Base-by-base conservation (phyloP, 2,797 vertebrate genomes). In the Percopsis omiscomaycus region DNA sequence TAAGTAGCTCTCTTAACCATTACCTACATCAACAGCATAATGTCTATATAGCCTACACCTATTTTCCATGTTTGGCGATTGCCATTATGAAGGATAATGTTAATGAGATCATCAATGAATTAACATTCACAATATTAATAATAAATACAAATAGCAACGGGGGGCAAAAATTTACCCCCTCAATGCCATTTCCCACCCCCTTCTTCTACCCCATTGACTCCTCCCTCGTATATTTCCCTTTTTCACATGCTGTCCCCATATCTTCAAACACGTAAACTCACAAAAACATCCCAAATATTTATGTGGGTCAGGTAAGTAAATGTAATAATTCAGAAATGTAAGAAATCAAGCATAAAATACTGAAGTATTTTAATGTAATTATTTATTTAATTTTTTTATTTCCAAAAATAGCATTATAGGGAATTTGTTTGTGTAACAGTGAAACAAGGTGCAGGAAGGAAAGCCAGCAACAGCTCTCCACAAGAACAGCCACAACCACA, bases 401-500 rank as follows among this genome's bases (percentile, higher is more conserved):
- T 37, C 8, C 3, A 5, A 37, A 1, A 5, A 37, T 8, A 37
- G 32, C 32, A 8, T 37, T 37, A 37, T 37, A 5, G 32, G 32
- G 8, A 37, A 37, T 37, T 5, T 37, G 5, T 37, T 37, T 8
- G 32, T 8, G 5, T 5, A 37, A 37, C 32, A 37, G 32, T 37
- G 5, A 8, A 37, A 37, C 32, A 5, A 37, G 32, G 32, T 5
- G 32, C 32, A 37, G 5, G 8, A 27, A 15, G 1, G 51, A 59
- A 49, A 55, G 50, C 55, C 51, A 65, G 53, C 5, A 55, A 61
- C 10, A 3, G 4, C n/a, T 50, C 30, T 55, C 8, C 6, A 63
- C 62, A 59, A 73, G 28, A 75, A 68, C 65, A 32, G 14, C 15
- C 9, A 61, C 64, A 64, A 58, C 56, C 1, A 45, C 53, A 57